A percentile compares a stretch with the other conserved stretches of the same genome.
Conservation (phyloP, 2,797 vertebrate genomes). For the Bradypodion ventrale region DNA sequence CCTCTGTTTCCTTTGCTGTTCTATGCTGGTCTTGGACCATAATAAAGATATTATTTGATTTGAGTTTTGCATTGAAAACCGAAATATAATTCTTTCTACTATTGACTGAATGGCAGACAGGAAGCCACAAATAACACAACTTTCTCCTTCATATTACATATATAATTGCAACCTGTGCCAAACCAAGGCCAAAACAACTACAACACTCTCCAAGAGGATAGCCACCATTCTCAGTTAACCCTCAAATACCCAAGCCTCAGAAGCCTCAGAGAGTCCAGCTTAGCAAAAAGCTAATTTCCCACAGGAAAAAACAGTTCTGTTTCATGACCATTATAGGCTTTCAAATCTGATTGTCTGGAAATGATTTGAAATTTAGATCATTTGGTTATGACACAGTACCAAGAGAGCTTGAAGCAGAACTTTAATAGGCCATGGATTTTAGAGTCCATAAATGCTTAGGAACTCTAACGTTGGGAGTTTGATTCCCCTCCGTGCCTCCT, state of each 20-base stretch:
- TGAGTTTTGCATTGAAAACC: neutral
- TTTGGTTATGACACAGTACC: conserved; percentile 46
- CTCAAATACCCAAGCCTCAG: neutral
- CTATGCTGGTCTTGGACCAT: too few species aligned
- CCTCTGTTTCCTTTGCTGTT: too few species aligned
- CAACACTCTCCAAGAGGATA: too few species aligned
- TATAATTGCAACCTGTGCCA: neutral
- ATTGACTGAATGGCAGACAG: neutral
- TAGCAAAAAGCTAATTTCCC: neutral
- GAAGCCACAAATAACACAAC: neutral
- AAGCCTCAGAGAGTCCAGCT: conserved; percentile 2
- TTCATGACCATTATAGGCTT: neutral
- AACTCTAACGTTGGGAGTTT: too few species aligned
- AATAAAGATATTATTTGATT: too few species aligned
- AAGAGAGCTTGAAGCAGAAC: neutral
- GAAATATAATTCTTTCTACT: neutral
- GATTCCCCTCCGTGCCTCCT: too few species aligned
- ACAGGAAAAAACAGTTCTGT: neutral
- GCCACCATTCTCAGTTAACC: too few species aligned
- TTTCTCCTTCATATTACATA: neutral
- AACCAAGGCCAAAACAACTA: neutral
- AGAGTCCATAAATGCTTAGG: too few species aligned
- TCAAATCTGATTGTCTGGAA: conserved; percentile 38
- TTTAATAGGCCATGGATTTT: conserved; percentile 42
- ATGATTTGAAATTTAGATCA: conserved; percentile 2